These are phyloP conservation scores for Mesembrinibis cayennensis DNA, from an alignment of 2,113 vertebrate species.

Conservation along the genomic window DNA sequence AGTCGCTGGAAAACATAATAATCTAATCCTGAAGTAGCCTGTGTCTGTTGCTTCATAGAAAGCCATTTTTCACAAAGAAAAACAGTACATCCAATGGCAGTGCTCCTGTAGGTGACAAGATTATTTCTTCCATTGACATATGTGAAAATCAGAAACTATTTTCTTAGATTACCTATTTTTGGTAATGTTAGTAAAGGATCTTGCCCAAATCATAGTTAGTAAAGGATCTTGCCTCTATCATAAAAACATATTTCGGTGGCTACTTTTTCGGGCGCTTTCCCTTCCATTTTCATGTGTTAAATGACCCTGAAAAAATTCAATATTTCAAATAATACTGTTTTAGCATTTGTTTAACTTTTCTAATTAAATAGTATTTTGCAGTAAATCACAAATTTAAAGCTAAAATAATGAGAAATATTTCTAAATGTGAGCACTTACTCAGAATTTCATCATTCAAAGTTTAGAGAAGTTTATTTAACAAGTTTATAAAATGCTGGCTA, in stretches of 20 bases:
- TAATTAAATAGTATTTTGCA: background rate
- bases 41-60: background rate
- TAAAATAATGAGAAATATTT: background rate
- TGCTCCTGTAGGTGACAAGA: background rate
- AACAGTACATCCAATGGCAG: background rate
- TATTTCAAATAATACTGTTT: background rate
- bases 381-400: background rate
- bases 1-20: background rate
- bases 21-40: background rate
- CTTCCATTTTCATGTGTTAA: background rate
- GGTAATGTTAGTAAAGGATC: background rate
- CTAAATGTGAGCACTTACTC: background rate
- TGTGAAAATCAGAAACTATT: background rate
- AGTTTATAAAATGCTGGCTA: background rate
- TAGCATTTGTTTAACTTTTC: background rate
- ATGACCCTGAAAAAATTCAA: background rate
- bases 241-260: background rate
- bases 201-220: background rate
- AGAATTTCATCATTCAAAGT: background rate
- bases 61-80: background rate
- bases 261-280: background rate
- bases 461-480: background rate
- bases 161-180: background rate
- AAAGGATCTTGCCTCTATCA: background rate
- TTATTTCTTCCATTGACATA: background rate